phyloP scores from a whole-genome alignment of 2,888 invertebrate species.

The Stratiomys singularior region DNA sequence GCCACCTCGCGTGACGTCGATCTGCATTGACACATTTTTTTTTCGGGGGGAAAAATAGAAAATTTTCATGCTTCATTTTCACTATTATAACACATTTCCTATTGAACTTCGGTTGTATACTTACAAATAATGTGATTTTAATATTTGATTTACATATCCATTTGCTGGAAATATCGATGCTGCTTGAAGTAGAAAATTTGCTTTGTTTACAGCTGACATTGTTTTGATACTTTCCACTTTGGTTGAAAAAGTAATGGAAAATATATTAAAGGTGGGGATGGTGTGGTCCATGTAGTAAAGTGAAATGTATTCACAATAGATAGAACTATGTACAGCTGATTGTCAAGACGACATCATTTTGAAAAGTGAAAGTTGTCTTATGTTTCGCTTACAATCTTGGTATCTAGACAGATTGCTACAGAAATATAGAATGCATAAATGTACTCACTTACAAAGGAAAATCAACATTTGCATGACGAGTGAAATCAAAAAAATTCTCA shows the following conservation, averaged over 20 bases:
- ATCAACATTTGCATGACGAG: too few species aligned
- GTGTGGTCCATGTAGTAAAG: too few species aligned
- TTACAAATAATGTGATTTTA: slow-evolving; percentile 51
- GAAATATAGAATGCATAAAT: too few species aligned
- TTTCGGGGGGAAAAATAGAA: too few species aligned
- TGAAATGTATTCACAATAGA: too few species aligned
- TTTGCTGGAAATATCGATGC: slow-evolving; percentile 42
- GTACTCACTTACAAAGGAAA: too few species aligned
- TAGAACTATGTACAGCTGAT: too few species aligned
- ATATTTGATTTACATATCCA: slow-evolving; percentile 34
- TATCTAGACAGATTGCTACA: too few species aligned
- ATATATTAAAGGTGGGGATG: not conserved
- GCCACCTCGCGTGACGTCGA: slow-evolving; percentile 20
- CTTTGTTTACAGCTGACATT: slow-evolving; percentile 36
- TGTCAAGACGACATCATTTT: too few species aligned
- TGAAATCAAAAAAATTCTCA: too few species aligned
- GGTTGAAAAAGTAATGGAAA: not conserved
- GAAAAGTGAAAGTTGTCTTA: too few species aligned
- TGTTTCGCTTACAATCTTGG: too few species aligned
- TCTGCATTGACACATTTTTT: not conserved
- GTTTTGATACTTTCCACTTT: not conserved
- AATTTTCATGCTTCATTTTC: not conserved
- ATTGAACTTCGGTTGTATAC: not conserved
- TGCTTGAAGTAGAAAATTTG: slow-evolving; percentile 49
- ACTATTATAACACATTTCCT: not conserved